Base-by-base conservation (phyloP, 2,888 invertebrate genomes). In the Linnaemya vulpina region DNA sequence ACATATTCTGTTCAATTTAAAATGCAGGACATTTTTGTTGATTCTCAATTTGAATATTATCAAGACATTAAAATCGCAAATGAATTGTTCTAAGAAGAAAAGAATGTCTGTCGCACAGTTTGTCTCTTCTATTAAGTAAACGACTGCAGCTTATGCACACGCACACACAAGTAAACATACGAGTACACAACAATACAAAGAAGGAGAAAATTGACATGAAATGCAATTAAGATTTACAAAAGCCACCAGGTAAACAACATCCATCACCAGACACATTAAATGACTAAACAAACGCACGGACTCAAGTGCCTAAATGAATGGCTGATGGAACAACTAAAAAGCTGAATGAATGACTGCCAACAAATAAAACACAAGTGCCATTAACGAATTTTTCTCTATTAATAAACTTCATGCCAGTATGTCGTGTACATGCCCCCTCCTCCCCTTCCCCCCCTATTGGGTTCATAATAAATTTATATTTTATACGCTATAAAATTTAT, bases 181-280 rank as follows among this genome's bases (percentile, higher is more conserved):
- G 20, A 13, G n/a, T n/a, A 62, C 9, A 20, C 4, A 62, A 51
- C 17, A 51, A 38, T 11, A 46, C 11, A 5, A n/a, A n/a, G n/a
- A n/a, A n/a, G n/a, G n/a, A 68, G n/a, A 75, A 81, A 78, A 80
- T 80, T 85, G 81, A 85, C 85, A 85, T 78, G 62, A 81, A 83
- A 78, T 70, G 74, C 83, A 87, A 87, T 85, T 87, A 87, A 86
- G 71, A 68, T 71, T 71, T 82, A 55, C 49, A 70, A 67, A 73
- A 80, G 65, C 65, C 55, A 68, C 38, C 77, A 67, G 58, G 22
- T 35, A 8, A 77, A 58, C 38, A 55, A 49, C 22, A 73, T 65
- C 46, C 63, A 73, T 73, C 63, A 65, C 35, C 38, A 80, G 51
- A 77, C 68, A 60, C 13, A 68, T 17, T 17, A 15, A 75, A 63